Evolutionary conservation across 2,113 vertebrate genomes (phyloP).

Genomic region (Tautogolabrus adspersus): DNA sequence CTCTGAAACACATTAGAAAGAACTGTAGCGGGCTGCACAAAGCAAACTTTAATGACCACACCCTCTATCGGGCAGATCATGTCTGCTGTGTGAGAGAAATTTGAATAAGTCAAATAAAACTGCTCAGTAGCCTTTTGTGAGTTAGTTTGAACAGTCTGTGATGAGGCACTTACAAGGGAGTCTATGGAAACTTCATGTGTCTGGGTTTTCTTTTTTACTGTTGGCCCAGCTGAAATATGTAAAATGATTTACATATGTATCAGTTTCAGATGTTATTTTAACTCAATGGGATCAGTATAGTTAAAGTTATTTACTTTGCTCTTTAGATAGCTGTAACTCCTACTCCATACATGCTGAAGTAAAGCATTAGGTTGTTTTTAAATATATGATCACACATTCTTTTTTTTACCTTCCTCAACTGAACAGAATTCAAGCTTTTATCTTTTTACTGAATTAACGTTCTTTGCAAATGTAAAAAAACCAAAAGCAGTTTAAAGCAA

Average conservation of each 20-base stretch:
- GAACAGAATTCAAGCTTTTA: too few relatives aligned
- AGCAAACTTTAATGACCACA: not conserved
- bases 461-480: too few relatives aligned
- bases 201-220: not conserved
- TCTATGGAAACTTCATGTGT: not conserved
- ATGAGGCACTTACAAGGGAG: not conserved
- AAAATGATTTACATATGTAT: not conserved
- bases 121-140: not conserved
- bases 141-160: not conserved
- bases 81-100: not conserved
- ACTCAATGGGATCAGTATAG: too few relatives aligned
- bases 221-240: not conserved
- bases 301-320: too few relatives aligned
- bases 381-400: too few relatives aligned
- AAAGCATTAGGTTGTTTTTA: too few relatives aligned
- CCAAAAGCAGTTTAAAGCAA: too few relatives aligned
- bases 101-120: not conserved
- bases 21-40: not conserved
- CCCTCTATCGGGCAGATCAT: not conserved
- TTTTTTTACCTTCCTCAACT: too few relatives aligned
- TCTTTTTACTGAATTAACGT: too few relatives aligned
- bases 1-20: constrained; percentile 2
- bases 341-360: too few relatives aligned
- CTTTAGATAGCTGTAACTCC: too few relatives aligned
- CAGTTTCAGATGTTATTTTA: too few relatives aligned